Percentiles rank a stretch among this genome's conserved stretches.
These are phyloP conservation scores for Portevinia maculata DNA, from an alignment of 2,888 invertebrate genomes.

Conservation along the genomic window DNA sequence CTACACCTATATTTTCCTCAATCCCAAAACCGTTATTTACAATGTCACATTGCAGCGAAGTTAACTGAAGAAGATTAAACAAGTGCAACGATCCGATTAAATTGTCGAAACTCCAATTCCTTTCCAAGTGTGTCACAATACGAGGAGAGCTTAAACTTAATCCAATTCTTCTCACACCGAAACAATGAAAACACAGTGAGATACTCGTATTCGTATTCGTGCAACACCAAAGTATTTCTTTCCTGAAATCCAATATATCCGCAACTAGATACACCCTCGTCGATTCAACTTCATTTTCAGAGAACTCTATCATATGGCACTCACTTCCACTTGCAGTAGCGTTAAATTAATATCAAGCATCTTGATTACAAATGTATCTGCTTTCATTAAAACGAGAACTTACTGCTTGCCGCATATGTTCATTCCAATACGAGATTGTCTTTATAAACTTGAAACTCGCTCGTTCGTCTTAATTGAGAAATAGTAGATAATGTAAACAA, in stretches of 20 bases:
- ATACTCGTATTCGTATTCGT: not conserved
- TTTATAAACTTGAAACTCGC: constrained; percentile 15
- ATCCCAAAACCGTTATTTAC: too few relatives aligned
- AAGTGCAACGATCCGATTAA: too few relatives aligned
- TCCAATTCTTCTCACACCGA: not conserved
- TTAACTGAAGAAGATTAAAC: too few relatives aligned
- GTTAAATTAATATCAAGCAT: constrained; percentile 66
- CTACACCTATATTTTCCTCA: too few relatives aligned
- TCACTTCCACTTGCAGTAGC: constrained; percentile 23
- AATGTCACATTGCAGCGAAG: too few relatives aligned
- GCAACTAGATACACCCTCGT: constrained; percentile 35
- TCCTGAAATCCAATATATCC: constrained; percentile 20
- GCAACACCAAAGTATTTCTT: not conserved
- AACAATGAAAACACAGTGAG: not conserved
- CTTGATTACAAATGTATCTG: constrained; percentile 67
- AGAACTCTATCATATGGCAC: constrained; percentile 63
- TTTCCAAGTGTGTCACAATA: too few relatives aligned
- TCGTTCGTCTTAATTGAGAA: constrained; percentile 46
- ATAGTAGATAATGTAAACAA: constrained; percentile 37
- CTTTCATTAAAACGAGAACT: constrained; percentile 54
- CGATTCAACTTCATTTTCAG: constrained; percentile 36
- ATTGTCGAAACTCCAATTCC: not conserved
- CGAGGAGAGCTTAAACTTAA: not conserved
- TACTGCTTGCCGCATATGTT: not conserved
- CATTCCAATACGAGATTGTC: not conserved